Evolutionary conservation across 1,140 invertebrate species (phyloP), one percentile per base, ranked within the genome.

Genomic region (Camponotus floridanus): DNA sequence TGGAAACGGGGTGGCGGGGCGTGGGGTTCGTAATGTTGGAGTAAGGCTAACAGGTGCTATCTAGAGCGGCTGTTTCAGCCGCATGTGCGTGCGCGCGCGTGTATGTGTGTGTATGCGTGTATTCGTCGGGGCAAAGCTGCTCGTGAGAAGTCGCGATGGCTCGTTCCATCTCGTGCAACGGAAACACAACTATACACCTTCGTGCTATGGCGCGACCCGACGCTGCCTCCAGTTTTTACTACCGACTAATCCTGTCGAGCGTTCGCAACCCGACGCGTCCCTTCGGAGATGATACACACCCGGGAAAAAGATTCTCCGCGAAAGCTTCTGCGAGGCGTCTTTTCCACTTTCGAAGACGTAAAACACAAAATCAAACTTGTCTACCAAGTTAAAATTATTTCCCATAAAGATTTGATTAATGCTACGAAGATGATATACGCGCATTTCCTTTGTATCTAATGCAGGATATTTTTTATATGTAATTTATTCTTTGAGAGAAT

Each of bases 21-120:
- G 68, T 84, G 61, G 86, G 65, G 64, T n/a, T 36, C 80, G 70
- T 89, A 90, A 86, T 84, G 87, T 81, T 65, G 90, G 87, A 92
- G 91, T 84, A 90, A 92, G 91, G 92, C 92, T 94, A 94, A 94
- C 92, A 94, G 93, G 92, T 94, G 93, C 91, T 92, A 92, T 90
- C 88, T 92, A 92, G 90, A 91, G 91, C 84, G 90, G 86, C 65
- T 87, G 87, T 89, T 87, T 87, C 84, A 89, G 76, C 81, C 61
- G 65, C 65, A 57, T 79, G 79, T 78, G 76, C 67, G 57, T 70
- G 21, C 13, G 26, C 7, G 9, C 9, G 39, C 85, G 73, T 79
- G 64, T 51, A 39, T 87, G 79, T 74, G 42, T 70, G 51, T 84
- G 76, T 64, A n/a, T n/a, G n/a, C n/a, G 26, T 26, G 26, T 76